Percentiles rank a stretch among this genome's conserved stretches.
These are phyloP conservation scores for Athripsodes cinereus DNA, from an alignment of 2,888 invertebrate species.

Conservation along the genomic window DNA sequence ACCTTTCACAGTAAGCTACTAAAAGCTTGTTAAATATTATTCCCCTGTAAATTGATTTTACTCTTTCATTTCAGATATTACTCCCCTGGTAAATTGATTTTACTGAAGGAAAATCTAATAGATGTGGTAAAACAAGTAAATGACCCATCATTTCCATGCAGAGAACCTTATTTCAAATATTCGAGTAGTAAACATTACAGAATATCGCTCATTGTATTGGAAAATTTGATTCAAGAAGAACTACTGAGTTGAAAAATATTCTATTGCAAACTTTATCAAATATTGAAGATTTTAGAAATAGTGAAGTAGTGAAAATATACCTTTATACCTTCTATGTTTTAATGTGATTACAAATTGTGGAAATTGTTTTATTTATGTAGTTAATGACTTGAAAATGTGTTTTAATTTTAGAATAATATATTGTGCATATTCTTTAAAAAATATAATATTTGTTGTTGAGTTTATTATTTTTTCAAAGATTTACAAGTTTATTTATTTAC, in stretches of 20 bases:
- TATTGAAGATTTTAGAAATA: too few species aligned
- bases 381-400: too few species aligned
- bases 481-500: too few species aligned
- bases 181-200: constrained; percentile 20
- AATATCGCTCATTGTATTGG: constrained; percentile 17
- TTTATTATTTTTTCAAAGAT: too few species aligned
- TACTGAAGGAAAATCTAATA: constrained; percentile 17
- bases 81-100: constrained; percentile 13
- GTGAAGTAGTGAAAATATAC: too few species aligned
- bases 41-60: neutral
- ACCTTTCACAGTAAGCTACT: neutral
- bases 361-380: too few species aligned
- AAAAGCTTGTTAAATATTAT: neutral
- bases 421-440: too few species aligned
- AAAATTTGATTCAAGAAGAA: neutral
- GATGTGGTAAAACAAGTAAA: constrained; percentile 23
- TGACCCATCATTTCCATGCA: constrained; percentile 23
- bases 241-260: too few species aligned
- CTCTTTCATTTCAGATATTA: constrained; percentile 20
- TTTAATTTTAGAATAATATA: too few species aligned
- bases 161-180: constrained; percentile 25
- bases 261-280: neutral
- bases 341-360: too few species aligned
- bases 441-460: too few species aligned
- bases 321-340: too few species aligned